phyloP scores from a whole-genome alignment of 2,888 invertebrate species.

The Oasisia sp. region DNA sequence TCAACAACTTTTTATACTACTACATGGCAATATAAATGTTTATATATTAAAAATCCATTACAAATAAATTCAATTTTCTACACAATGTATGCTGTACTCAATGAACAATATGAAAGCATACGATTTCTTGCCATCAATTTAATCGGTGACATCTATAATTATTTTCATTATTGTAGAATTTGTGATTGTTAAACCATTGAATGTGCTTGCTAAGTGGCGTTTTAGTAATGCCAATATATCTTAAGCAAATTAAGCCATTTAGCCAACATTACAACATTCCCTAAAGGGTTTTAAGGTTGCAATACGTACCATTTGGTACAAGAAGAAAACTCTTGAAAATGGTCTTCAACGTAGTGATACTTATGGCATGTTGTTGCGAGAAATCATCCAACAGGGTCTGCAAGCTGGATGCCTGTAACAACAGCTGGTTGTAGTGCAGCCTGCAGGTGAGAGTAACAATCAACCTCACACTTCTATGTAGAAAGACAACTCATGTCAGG shows the following conservation, averaged over 20 bases:
- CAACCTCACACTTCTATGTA: background rate
- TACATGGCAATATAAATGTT: background rate
- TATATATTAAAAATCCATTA: background rate
- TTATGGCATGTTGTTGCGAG: background rate
- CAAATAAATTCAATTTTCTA: background rate
- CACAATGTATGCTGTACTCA: too few relatives aligned
- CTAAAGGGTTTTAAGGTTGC: background rate
- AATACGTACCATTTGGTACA: conserved; percentile 14
- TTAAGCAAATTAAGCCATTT: too few relatives aligned
- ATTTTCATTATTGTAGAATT: too few relatives aligned
- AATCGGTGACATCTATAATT: too few relatives aligned
- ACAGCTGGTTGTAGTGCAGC: background rate
- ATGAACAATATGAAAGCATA: too few relatives aligned
- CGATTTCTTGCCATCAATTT: too few relatives aligned
- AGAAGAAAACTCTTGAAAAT: conserved; percentile 19
- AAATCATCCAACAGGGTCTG: background rate
- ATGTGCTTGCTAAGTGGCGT: too few relatives aligned
- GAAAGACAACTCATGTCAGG: background rate
- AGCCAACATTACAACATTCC: too few relatives aligned
- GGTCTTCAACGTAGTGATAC: background rate
- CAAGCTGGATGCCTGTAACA: background rate
- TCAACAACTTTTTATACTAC: conserved; percentile 28
- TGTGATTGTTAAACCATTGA: too few relatives aligned
- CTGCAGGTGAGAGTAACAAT: background rate
- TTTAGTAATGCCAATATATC: too few relatives aligned